Base-by-base conservation (phyloP, 2,113 vertebrate species). In the Gasterosteus aculeatus region DNA sequence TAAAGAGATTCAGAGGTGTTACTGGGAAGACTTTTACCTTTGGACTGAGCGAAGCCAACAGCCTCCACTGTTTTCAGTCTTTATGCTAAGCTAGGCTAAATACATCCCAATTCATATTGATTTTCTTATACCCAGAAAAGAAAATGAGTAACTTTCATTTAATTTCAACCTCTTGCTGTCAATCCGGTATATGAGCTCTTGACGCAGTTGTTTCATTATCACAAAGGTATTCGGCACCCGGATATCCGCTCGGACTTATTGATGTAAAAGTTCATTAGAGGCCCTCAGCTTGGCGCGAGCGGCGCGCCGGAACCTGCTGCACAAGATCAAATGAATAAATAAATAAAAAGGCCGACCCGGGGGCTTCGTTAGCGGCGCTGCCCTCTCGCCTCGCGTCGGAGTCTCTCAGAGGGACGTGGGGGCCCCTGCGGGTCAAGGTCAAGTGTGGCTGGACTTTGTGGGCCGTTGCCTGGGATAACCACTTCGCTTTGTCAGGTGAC, bases 401-500 rank as follows among this genome's bases (percentile, higher is more conserved):
- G 60, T 26, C 6, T 22, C 69, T 65, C 60, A 31, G 5, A 33
- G 15, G 57, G 18, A 42, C n/a, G n/a, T 1, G 35, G 46, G 11
- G 46, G 31, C 39, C 46, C 42, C n/a, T 44, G 44, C 51, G 3
- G 12, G 38, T 49, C 71, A 46, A 5, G 12, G 38, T 49, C 71
- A 46, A 33, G 39, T 51, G 0, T 4, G 53, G 38, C 39, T 72
- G 68, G 54, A 57, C 65, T 64, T 42, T 29, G 57, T 7, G 31
- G 42, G 22, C 56, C 3, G 19, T 19, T 60, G 81, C 59, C 66
- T 67, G 73, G 58, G n/a, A 59, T 41, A 46, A 65, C 82, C 71
- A 44, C 82, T 69, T 75, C 77, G 33, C 69, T 80, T 46, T 7
- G 41, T 77, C 80, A 76, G 79, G 76, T 81, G 70, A 64, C 81